These are phyloP conservation scores for Meriones psammophilus DNA, from an alignment of 2,797 vertebrate species.

Conservation along the genomic window DNA sequence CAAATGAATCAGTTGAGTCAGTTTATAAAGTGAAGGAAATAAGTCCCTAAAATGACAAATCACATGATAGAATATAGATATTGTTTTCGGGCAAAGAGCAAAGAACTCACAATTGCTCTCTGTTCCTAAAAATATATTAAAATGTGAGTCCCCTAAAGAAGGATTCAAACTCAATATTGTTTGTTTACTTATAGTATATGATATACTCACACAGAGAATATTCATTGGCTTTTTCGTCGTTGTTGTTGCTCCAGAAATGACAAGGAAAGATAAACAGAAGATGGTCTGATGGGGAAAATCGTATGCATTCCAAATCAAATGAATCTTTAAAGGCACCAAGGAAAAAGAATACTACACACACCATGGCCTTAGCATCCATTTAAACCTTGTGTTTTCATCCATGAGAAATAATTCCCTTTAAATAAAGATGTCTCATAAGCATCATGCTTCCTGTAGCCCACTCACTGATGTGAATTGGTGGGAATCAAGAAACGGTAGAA, in stretches of 20 bases:
- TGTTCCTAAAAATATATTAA: conserved; percentile 9
- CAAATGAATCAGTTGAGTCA: neutral
- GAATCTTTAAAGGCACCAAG: neutral
- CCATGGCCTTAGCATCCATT: neutral
- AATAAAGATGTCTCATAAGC: neutral
- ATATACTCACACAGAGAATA: neutral
- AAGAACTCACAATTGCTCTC: neutral
- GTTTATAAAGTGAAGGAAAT: conserved; percentile 18
- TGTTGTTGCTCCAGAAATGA: neutral
- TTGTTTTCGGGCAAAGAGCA: neutral
- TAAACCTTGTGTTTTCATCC: conserved; percentile 17
- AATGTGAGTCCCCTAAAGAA: neutral
- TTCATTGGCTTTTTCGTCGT: conserved; percentile 1
- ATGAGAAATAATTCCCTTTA: conserved; percentile 8
- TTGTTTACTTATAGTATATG: neutral
- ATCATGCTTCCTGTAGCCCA: neutral
- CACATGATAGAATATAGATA: neutral
- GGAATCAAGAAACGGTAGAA: neutral
- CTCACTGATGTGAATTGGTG: neutral
- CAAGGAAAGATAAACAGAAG: conserved; percentile 37
- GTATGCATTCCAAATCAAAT: conserved; percentile 31
- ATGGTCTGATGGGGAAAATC: neutral
- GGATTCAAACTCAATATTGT: neutral
- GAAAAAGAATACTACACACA: neutral
- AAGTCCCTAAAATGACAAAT: conserved; percentile 8